These are phyloP conservation scores for Machimus atricapillus DNA, from an alignment of 2,888 invertebrate species.

Conservation along the genomic window DNA sequence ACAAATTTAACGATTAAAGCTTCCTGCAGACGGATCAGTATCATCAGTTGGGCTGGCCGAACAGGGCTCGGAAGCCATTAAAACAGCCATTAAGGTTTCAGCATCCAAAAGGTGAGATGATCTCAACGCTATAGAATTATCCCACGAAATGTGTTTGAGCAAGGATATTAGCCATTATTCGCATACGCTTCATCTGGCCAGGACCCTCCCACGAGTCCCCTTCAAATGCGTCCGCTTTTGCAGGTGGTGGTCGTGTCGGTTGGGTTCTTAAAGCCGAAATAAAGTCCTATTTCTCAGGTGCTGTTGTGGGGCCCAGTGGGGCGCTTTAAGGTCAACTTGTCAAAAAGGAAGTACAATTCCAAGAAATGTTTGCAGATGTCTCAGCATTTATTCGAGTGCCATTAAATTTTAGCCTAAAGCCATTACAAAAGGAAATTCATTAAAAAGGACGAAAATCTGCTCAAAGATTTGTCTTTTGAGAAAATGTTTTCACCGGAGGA, in stretches of 20 bases:
- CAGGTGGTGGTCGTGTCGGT: not conserved
- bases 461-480: constrained; percentile 29
- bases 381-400: constrained; percentile 31
- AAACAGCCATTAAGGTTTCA: constrained; percentile 32
- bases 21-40: not conserved
- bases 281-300: not conserved
- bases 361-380: constrained; percentile 38
- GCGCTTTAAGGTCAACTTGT: constrained; percentile 35
- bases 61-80: constrained; percentile 10
- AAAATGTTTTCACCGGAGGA: not conserved
- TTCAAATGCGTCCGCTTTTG: not conserved
- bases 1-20: not conserved
- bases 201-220: not conserved
- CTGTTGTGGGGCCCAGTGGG: not conserved
- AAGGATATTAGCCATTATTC: constrained; percentile 32
- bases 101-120: constrained; percentile 35
- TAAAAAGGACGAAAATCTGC: constrained; percentile 31
- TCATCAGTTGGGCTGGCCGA: not conserved
- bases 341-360: constrained; percentile 22
- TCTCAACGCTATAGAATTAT: constrained; percentile 22
- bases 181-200: constrained; percentile 30
- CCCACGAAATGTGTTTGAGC: constrained; percentile 38
- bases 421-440: constrained; percentile 36
- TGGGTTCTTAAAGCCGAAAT: constrained; percentile 2
- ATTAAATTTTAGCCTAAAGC: constrained; percentile 32